Evolutionary conservation across 2,888 invertebrate genomes (phyloP), one percentile per base, ranked within the genome.

Genomic region (Atrina japonica): DNA sequence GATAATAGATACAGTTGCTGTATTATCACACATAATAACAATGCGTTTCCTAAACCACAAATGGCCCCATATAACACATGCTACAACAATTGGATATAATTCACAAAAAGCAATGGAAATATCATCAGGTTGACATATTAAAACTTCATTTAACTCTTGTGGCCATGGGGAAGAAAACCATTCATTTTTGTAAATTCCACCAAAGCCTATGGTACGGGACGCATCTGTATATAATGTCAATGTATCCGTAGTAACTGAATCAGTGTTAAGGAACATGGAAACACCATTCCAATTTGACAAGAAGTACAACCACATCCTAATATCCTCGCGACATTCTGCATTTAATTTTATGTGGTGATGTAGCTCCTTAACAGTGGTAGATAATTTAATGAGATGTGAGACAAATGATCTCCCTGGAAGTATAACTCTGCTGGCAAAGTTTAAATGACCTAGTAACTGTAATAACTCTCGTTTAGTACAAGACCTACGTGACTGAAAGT

Each of bases 371-470:
- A 72, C 68, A 27, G 65, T 69, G 6, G 66, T 72, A 2, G 69
- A 68, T 18, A 71, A 35, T 29, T 40, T 43, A 5, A 66, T 53
- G 3, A 69, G 43, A 30, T 72, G 49, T 9, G 71, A 68, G 1
- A 75, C 58, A 55, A 71, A 72, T 11, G 59, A 47, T 43, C 58
- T 61, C 3, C 67, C 74, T 2, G 64, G 63, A n/a, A 45, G 16
- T 11, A 75, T 59, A 5, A 71, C 63, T 14, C 56, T 29, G 40
- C 52, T 30, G n/a, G 73, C 63, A 41, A 73, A 73, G 50, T 66
- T 73, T 6, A 73, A 35, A 53, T 75, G 75, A 1, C 75, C 70
- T 23, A 68, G 25, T 7, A 75, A 53, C 11, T 52, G 45, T 27
- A 71, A 47, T 16, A 71, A 23, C 21, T 65, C 52, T 40, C 49